Conservation (phyloP, 2,113 vertebrate species). For the Microcebus lehilahytsara region DNA sequence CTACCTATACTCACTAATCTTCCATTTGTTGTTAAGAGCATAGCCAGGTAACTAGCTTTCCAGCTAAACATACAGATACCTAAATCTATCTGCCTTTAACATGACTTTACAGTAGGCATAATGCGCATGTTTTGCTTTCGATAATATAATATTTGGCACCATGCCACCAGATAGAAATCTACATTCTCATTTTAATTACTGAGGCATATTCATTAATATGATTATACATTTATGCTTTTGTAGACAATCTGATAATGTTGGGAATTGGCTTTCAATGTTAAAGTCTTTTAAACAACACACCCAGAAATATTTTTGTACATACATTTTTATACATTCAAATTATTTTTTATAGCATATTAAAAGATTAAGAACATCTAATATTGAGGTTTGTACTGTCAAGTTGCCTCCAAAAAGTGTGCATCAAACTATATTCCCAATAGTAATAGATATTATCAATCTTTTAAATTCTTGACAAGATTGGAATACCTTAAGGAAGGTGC, state of each 20-base stretch:
- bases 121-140: neutral
- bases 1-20: neutral
- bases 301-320: neutral
- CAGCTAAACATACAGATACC: neutral
- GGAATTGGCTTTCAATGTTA: neutral
- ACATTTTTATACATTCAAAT: neutral
- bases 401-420: neutral
- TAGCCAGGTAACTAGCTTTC: neutral
- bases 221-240: neutral
- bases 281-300: neutral
- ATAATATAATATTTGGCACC: neutral
- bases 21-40: neutral
- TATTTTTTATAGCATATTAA: neutral
- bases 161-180: neutral
- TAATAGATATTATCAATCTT: neutral
- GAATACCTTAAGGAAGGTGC: neutral
- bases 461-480: neutral
- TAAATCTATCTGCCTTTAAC: neutral
- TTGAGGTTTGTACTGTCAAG: neutral
- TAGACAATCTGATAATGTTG: neutral
- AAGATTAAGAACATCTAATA: neutral
- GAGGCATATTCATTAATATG: neutral
- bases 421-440: neutral
- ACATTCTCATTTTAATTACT: neutral
- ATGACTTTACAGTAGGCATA: neutral